A percentile compares a stretch with the other conserved stretches of the same genome.
Evolutionary conservation across 2,113 vertebrate species (phyloP).

Genomic region (Lota lota): DNA sequence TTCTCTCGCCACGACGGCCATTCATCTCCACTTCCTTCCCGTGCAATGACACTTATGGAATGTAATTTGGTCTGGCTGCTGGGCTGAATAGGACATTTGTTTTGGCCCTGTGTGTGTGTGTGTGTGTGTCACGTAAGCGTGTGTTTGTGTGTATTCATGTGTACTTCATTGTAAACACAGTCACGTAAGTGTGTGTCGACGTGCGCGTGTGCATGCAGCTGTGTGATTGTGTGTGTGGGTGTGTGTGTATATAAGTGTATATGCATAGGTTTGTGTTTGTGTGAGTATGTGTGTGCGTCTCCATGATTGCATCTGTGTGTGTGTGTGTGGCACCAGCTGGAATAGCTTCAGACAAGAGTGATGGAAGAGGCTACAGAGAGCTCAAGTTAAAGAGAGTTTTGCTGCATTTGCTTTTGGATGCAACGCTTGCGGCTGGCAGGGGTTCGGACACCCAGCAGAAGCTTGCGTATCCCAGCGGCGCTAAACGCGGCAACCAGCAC

Average conservation of each 20-base stretch:
- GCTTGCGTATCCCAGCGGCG: slow-evolving; percentile 42
- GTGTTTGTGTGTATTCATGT: slow-evolving; percentile 15
- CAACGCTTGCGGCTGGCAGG: too few species aligned
- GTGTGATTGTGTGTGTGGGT: slow-evolving; percentile 27
- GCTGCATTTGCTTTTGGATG: too few species aligned
- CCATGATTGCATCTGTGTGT: not conserved
- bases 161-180: too few species aligned
- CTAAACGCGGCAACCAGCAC: slow-evolving; percentile 34
- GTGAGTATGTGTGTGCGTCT: too few species aligned
- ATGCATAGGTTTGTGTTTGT: too few species aligned
- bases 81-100: slow-evolving; percentile 21
- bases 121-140: not conserved
- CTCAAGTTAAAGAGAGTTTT: slow-evolving; percentile 9
- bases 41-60: slow-evolving; percentile 53
- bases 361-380: slow-evolving; percentile 14
- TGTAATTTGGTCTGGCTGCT: slow-evolving; percentile 45
- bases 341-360: slow-evolving; percentile 38
- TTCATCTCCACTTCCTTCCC: slow-evolving; percentile 45
- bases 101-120: slow-evolving; percentile 21
- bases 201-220: not conserved
- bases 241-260: not conserved
- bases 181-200: slow-evolving; percentile 9
- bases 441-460: slow-evolving; percentile 10
- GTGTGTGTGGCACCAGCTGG: not conserved
- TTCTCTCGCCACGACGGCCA: slow-evolving; percentile 38